Percentiles rank a stretch among this genome's conserved stretches.
phyloP scores from a whole-genome alignment of 53 echinoderm and acorn worm genomes.

The Echinometra lucunter region DNA sequence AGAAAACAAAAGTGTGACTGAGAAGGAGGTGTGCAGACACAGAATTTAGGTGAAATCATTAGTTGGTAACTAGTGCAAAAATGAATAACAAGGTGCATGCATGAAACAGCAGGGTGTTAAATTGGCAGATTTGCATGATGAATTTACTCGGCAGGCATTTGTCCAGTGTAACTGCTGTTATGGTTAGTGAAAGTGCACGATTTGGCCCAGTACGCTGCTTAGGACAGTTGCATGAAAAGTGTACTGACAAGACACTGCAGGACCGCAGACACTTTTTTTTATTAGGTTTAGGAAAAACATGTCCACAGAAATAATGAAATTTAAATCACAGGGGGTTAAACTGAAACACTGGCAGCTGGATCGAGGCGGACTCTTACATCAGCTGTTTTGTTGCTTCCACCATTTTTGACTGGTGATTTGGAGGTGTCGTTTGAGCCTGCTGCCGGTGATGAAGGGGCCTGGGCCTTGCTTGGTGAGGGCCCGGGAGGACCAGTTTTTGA shows the following conservation, averaged over 20 bases:
- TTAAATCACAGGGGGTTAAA: background rate
- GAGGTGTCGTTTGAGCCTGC: slow-evolving; percentile 33
- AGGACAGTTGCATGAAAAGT: background rate
- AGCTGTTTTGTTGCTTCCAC: background rate
- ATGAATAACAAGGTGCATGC: background rate
- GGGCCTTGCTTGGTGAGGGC: background rate
- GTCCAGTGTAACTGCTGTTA: background rate
- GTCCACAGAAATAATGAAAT: slow-evolving; percentile 13
- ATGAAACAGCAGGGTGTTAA: slow-evolving; percentile 36
- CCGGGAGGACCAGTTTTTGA: background rate
- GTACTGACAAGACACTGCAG: background rate
- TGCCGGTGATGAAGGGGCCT: background rate
- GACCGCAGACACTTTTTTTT: slow-evolving; percentile 13
- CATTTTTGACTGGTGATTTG: background rate
- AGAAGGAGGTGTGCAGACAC: background rate
- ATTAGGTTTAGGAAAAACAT: background rate
- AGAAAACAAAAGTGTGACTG: background rate
- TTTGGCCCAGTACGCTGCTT: background rate
- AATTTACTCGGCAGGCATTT: background rate
- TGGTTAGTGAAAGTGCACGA: slow-evolving; percentile 2
- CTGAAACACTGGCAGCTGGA: slow-evolving; percentile 50
- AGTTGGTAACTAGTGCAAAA: background rate
- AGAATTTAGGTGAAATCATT: background rate
- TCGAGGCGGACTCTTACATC: slow-evolving; percentile 48
- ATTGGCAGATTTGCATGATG: slow-evolving; percentile 5